Percentiles rank a stretch among this genome's conserved stretches.
phyloP scores from a whole-genome alignment of 1,140 invertebrate species.

The Daktulosphaira vitifoliae region DNA sequence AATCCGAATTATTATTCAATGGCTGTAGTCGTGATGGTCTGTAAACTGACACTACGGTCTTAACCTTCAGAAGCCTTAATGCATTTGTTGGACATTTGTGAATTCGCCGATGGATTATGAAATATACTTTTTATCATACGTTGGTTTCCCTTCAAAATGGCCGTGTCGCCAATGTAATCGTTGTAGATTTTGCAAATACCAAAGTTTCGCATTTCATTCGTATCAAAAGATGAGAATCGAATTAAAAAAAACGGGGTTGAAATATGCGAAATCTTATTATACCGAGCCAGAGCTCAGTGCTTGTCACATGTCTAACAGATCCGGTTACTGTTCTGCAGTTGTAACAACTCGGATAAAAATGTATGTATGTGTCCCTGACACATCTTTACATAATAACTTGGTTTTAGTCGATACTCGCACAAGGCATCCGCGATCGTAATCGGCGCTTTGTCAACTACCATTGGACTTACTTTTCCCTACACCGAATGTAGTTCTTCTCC shows the following conservation, averaged over 20 bases:
- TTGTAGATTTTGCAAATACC: conserved; percentile 6
- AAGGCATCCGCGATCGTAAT: conserved; percentile 20
- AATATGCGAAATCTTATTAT: conserved; percentile 21
- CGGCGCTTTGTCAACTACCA: conserved; percentile 15
- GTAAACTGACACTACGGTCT: not conserved
- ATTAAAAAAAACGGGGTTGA: not conserved
- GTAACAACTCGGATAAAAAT: not conserved
- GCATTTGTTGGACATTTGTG: too few relatives aligned
- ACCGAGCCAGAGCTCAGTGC: conserved; percentile 2
- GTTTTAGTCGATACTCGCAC: not conserved
- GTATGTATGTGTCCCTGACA: too few relatives aligned
- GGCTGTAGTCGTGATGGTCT: too few relatives aligned
- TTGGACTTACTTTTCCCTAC: not conserved
- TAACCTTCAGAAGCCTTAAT: not conserved
- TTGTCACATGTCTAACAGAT: conserved; percentile 4
- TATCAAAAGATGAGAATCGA: not conserved
- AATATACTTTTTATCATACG: not conserved
- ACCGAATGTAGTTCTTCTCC: not conserved
- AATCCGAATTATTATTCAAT: too few relatives aligned
- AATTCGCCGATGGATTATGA: conserved; percentile 4
- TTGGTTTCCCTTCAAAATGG: not conserved
- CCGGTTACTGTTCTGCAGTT: conserved; percentile 9
- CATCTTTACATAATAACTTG: too few relatives aligned
- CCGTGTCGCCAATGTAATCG: not conserved
- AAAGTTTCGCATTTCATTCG: conserved; percentile 15